Base-by-base conservation (phyloP, 2,888 invertebrate species). In the Tenthredo notha region DNA sequence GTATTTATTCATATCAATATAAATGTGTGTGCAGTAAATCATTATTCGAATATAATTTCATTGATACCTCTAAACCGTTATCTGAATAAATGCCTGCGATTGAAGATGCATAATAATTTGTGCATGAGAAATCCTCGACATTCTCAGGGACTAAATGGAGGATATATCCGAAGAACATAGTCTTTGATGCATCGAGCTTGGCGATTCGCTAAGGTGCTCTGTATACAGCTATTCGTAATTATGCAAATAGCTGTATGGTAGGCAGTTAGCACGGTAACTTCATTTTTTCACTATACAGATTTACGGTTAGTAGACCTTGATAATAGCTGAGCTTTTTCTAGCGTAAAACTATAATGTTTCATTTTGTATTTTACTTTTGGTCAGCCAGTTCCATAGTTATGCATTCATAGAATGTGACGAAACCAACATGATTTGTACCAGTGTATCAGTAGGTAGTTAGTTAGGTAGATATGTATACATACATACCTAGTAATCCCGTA, bases 221-320 rank as follows among this genome's bases (percentile, higher is more conserved):
- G 37, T 12, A 58, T 80, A 80, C 80, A 18, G 80, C 65, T 80
- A 58, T 61, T 40, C 40, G 80, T 80, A 80, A 80, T 80, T 80
- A 80, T 80, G 80, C 61, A 80, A 80, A 80, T 80, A 61, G n/a
- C 61, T 61, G 9, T 77, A 33, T 67, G 21, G 72, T 72, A 29
- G 47, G 50, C 77, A 77, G 77, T 61, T 61, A 80, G 15, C 80
- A 80, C 61, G 80, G 80, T 80, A 61, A 25, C 40, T 61, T 10
- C 4, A 80, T 80, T 80, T 80, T 80, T 61, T 40, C 58, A 33
- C 47, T 15, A 33, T 54, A 29, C 7, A 77, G 29, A 54, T 77
- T 77, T 29, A 77, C 77, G 12, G 77, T 77, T 77, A 54, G 29
- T n/a, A 50, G 77, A 54, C 54, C 54, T 54, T 77, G 54, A 77